Conservation (phyloP, 2,797 vertebrate genomes). For the Labeo calbasu region DNA sequence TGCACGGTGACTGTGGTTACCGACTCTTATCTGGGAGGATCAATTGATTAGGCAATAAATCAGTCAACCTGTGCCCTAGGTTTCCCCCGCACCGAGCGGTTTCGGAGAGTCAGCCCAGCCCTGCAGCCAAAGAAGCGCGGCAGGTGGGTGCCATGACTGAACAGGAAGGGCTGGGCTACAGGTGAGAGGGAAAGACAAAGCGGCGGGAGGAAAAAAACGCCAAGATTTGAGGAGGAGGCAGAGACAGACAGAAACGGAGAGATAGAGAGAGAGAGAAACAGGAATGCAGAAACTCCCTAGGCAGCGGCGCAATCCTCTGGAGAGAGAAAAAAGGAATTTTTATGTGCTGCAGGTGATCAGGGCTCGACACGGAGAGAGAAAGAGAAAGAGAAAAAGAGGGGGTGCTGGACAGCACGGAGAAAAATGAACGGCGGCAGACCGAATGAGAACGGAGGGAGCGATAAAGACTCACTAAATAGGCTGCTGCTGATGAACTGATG, state of each 20-base stretch:
- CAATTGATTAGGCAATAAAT: constrained; percentile 82
- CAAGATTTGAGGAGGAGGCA: constrained; percentile 76
- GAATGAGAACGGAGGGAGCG: constrained; percentile 60
- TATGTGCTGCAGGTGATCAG: constrained; percentile 87
- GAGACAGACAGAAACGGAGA: constrained; percentile 49
- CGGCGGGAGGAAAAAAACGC: constrained; percentile 9
- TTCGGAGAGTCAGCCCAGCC: constrained; percentile 77
- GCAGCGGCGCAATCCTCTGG: constrained; percentile 79
- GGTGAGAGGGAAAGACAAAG: constrained; percentile 55
- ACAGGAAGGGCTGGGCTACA: constrained; percentile 67
- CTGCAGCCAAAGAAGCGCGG: constrained; percentile 74
- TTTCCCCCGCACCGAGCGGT: constrained; percentile 55
- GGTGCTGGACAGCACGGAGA: background rate
- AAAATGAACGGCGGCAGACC: background rate
- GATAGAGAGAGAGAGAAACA: constrained; percentile 53
- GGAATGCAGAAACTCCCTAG: constrained; percentile 83
- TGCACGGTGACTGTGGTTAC: constrained; percentile 74
- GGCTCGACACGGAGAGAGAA: constrained; percentile 52
- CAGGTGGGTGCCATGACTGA: constrained; percentile 64
- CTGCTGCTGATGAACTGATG: constrained; percentile 56
- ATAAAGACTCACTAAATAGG: constrained; percentile 59
- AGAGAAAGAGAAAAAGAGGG: constrained; percentile 17
- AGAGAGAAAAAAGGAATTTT: constrained; percentile 86
- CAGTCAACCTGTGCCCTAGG: constrained; percentile 71
- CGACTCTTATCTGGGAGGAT: constrained; percentile 69